Evolutionary conservation across 2,113 vertebrate genomes (phyloP).

Genomic region (Pedionomus torquatus): DNA sequence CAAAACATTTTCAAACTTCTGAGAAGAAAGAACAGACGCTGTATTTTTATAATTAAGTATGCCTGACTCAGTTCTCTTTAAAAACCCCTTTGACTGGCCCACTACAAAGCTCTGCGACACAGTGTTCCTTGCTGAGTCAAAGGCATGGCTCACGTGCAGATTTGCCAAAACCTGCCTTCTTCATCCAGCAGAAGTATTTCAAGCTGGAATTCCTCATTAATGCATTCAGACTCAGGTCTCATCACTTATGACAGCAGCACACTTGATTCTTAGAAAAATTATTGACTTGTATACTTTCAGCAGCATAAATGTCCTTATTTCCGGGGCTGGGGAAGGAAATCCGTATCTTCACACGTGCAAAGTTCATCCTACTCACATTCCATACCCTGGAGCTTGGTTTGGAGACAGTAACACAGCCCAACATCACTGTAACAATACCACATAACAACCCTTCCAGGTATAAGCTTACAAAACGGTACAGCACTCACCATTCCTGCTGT

Average conservation of each 20-base stretch:
- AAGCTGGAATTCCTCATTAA: background rate
- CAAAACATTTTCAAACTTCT: background rate
- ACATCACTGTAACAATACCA: background rate
- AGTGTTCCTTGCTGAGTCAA: background rate
- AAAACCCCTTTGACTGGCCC: background rate
- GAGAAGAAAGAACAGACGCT: background rate
- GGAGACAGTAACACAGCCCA: background rate
- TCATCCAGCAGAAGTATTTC: background rate
- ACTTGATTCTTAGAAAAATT: background rate
- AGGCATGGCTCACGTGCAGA: background rate
- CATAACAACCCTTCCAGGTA: background rate
- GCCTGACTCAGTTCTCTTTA: background rate
- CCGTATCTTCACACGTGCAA: rapidly evolving
- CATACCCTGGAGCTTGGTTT: background rate
- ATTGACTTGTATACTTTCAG: background rate
- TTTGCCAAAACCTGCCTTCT: slow-evolving; percentile 39
- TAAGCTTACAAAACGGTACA: background rate
- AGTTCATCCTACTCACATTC: background rate
- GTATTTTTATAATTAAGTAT: slow-evolving; percentile 4
- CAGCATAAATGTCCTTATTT: background rate
- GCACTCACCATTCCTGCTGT: background rate
- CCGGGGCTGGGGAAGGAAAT: background rate
- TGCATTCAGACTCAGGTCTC: background rate
- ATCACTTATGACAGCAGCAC: background rate
- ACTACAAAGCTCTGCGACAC: background rate